phyloP scores from a whole-genome alignment of 2,797 vertebrate genomes.

The Tokudaia tokunoshimensis region DNA sequence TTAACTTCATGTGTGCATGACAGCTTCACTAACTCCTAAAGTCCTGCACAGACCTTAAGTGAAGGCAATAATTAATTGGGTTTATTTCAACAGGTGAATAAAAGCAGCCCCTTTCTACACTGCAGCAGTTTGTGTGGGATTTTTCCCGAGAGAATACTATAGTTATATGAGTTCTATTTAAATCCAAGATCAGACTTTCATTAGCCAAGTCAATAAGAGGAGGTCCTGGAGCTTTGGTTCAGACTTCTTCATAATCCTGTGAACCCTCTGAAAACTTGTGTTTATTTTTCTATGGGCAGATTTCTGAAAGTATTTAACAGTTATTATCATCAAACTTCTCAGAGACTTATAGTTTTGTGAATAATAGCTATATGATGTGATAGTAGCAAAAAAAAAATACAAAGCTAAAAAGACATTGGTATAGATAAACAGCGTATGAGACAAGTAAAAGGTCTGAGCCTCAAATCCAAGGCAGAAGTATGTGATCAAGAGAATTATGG shows the following conservation, averaged over 20 bases:
- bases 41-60: not conserved
- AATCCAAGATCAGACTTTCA: not conserved
- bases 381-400: not conserved
- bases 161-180: not conserved
- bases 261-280: not conserved
- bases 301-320: not conserved
- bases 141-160: not conserved
- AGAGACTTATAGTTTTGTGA: not conserved
- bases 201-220: not conserved
- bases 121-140: not conserved
- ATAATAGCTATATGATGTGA: not conserved
- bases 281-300: not conserved
- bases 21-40: not conserved
- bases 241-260: not conserved
- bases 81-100: not conserved
- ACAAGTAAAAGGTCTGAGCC: not conserved
- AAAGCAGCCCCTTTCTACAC: not conserved
- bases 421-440: not conserved
- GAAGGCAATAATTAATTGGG: not conserved
- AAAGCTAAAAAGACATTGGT: not conserved
- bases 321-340: not conserved
- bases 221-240: not conserved
- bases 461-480: conserved; percentile 31
- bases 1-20: not conserved
- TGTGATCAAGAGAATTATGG: not conserved